Percentiles rank a stretch among this genome's conserved stretches.
Evolutionary conservation across 2,797 vertebrate species (phyloP).

Genomic region (Myotis vivesi): DNA sequence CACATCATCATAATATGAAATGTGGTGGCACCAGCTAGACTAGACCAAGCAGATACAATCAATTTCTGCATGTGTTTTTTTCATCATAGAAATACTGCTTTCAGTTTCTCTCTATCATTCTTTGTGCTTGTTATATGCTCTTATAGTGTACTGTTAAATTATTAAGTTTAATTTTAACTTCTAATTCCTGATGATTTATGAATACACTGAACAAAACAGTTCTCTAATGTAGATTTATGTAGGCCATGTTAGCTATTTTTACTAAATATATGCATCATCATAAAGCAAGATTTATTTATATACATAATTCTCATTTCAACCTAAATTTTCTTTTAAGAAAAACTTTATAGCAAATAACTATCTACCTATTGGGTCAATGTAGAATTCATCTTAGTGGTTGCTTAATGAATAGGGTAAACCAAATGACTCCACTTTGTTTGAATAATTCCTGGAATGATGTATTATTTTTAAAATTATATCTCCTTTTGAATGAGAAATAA

Average conservation of each 20-base stretch:
- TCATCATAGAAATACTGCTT: constrained; percentile 50
- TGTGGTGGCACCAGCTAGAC: constrained; percentile 57
- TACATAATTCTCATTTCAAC: constrained; percentile 25
- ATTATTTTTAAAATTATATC: constrained; percentile 35
- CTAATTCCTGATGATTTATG: constrained; percentile 2
- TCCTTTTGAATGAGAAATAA: constrained; percentile 45
- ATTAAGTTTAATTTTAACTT: constrained; percentile 61
- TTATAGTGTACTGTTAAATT: constrained; percentile 59
- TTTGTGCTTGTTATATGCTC: not conserved
- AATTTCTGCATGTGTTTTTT: constrained; percentile 64
- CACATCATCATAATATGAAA: constrained; percentile 30
- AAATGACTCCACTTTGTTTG: not conserved
- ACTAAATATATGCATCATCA: not conserved
- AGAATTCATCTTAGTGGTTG: not conserved
- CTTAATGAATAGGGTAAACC: constrained; percentile 23
- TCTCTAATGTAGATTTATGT: not conserved
- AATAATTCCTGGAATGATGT: constrained; percentile 29
- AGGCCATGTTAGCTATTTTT: not conserved
- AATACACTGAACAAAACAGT: constrained; percentile 17
- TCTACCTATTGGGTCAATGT: not conserved
- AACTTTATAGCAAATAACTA: not conserved
- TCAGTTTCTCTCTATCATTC: constrained; percentile 33
- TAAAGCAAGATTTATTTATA: not conserved
- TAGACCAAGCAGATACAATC: constrained; percentile 67
- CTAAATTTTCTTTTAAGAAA: constrained; percentile 50